These are phyloP conservation scores for Xyrauchen texanus DNA, from an alignment of 2,113 vertebrate species.

Conservation along the genomic window DNA sequence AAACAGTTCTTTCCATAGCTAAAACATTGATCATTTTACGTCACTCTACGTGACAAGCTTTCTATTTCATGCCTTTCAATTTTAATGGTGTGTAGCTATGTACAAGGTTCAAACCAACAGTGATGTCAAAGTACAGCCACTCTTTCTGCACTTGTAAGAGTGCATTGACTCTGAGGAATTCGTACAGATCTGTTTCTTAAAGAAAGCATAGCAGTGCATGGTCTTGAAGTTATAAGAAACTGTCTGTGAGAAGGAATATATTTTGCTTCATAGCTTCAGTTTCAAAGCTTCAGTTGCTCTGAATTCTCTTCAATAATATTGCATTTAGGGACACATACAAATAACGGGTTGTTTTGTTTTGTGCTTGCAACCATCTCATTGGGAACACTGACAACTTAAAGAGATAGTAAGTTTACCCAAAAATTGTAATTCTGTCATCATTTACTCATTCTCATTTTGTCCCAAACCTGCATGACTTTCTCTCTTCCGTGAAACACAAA, in stretches of 20 bases:
- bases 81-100: background rate
- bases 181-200: background rate
- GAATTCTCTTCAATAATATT: conserved; percentile 5
- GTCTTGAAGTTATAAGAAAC: too few relatives aligned
- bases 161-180: too few relatives aligned
- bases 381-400: background rate
- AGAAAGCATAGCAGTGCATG: background rate
- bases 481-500: too few relatives aligned
- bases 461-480: too few relatives aligned
- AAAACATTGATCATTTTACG: conserved; percentile 18
- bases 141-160: too few relatives aligned
- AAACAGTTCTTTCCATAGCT: conserved; percentile 13
- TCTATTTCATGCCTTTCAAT: background rate
- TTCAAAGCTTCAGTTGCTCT: conserved; percentile 22
- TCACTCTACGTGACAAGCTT: background rate
- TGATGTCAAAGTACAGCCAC: too few relatives aligned
- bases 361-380: background rate
- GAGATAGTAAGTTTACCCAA: too few relatives aligned
- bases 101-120: background rate
- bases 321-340: background rate
- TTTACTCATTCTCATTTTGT: too few relatives aligned
- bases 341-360: background rate
- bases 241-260: background rate
- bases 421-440: too few relatives aligned
- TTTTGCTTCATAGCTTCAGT: background rate